These are phyloP conservation scores for Leucophenga montana DNA, from an alignment of 2,888 invertebrate species.

Conservation along the genomic window DNA sequence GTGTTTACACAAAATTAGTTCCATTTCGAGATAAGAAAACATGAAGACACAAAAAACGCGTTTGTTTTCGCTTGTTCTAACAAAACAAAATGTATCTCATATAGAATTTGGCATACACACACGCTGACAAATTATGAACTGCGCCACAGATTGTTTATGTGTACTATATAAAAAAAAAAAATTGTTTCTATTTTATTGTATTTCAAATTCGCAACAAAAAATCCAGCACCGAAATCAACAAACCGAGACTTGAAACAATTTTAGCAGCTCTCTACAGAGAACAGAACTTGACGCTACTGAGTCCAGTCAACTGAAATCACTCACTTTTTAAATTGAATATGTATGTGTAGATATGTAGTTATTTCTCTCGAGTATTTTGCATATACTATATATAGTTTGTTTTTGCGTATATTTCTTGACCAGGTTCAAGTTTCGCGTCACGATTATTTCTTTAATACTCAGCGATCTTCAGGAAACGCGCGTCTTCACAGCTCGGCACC, in stretches of 20 bases:
- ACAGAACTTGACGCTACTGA: slow-evolving; percentile 21
- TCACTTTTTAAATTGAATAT: not conserved
- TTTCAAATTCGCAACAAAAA: slow-evolving; percentile 1
- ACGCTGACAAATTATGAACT: slow-evolving; percentile 42
- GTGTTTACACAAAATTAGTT: not conserved
- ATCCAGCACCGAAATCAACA: no score
- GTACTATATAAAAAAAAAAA: no score
- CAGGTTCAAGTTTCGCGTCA: slow-evolving; percentile 27
- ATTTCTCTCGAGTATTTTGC: not conserved
- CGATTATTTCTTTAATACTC: slow-evolving; percentile 25
- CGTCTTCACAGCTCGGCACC: slow-evolving; percentile 56
- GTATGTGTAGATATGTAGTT: not conserved
- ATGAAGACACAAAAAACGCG: slow-evolving; percentile 2
- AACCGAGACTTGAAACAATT: not conserved
- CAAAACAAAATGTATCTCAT: not conserved
- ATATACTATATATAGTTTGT: slow-evolving; percentile 7
- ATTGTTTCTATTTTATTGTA: no score
- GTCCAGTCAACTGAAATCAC: not conserved
- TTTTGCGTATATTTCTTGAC: slow-evolving; percentile 2
- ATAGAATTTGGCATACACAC: slow-evolving; percentile 7
- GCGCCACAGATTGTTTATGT: slow-evolving; percentile 52
- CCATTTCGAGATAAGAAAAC: slow-evolving; percentile 20
- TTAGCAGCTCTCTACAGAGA: slow-evolving; percentile 13
- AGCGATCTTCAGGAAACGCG: slow-evolving; percentile 36
- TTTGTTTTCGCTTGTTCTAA: slow-evolving; percentile 41